A percentile compares a stretch with the other conserved stretches of the same genome.
Conservation (phyloP, 2,888 invertebrate genomes). For the Synanthedon vespiformis region DNA sequence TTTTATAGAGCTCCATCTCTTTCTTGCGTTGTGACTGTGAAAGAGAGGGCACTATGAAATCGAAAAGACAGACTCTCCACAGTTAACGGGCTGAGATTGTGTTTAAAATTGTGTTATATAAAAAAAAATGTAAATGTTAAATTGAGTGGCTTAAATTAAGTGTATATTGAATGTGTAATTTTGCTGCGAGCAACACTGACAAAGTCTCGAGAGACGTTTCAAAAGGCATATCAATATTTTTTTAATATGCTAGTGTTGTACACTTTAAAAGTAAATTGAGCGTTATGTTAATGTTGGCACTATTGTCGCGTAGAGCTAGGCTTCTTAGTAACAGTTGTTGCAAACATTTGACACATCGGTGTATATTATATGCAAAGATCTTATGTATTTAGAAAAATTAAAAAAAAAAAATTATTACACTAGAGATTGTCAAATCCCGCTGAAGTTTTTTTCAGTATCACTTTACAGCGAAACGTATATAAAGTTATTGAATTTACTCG, state of each 20-base stretch:
- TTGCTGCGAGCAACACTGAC: slow-evolving; percentile 17
- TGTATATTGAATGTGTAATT: slow-evolving; percentile 40
- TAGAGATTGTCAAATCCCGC: no score
- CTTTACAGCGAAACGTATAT: not conserved
- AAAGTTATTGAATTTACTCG: not conserved
- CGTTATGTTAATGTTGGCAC: slow-evolving; percentile 46
- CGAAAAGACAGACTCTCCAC: slow-evolving; percentile 2
- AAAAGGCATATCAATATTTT: slow-evolving; percentile 49
- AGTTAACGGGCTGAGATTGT: slow-evolving; percentile 20
- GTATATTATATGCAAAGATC: no score
- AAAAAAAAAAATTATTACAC: no score
- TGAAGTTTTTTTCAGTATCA: no score
- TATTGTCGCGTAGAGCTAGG: slow-evolving; percentile 46
- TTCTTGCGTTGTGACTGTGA: no score
- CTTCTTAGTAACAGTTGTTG: slow-evolving; percentile 39
- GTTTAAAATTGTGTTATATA: slow-evolving; percentile 30
- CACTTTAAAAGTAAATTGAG: slow-evolving; percentile 17
- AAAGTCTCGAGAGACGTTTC: not conserved
- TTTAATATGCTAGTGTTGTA: slow-evolving; percentile 37
- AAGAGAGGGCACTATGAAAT: no score
- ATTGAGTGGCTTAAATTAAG: slow-evolving; percentile 50
- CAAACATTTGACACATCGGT: slow-evolving; percentile 40
- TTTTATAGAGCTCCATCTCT: no score
- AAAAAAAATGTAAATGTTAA: slow-evolving; percentile 42
- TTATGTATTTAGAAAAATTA: slow-evolving; percentile 30